Percentiles rank a stretch among this genome's conserved stretches.
Conservation (phyloP, 2,113 vertebrate species). For the Rhabdornis inornatus region DNA sequence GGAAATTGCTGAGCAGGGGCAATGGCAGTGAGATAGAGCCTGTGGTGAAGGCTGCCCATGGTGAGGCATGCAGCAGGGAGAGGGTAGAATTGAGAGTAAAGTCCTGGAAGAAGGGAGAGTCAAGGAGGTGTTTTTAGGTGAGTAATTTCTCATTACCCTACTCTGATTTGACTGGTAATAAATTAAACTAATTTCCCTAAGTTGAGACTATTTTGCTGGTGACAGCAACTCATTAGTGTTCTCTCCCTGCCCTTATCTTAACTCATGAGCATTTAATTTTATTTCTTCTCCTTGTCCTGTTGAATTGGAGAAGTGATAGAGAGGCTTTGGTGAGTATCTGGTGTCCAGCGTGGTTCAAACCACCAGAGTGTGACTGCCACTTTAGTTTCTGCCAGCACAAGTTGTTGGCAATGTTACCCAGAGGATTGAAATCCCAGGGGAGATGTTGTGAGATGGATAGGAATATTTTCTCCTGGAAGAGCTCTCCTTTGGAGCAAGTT, state of each 20-base stretch:
- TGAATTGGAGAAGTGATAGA: not conserved
- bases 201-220: not conserved
- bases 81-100: not conserved
- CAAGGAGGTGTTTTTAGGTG: not conserved
- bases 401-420: not conserved
- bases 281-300: not conserved
- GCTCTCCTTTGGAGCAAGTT: not conserved
- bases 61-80: not conserved
- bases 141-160: not conserved
- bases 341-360: not conserved
- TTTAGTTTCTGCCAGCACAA: slow-evolving; percentile 22
- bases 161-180: not conserved
- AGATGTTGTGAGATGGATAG: not conserved
- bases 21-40: not conserved
- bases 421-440: not conserved
- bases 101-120: not conserved
- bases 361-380: not conserved
- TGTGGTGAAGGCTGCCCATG: not conserved
- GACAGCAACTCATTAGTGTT: not conserved
- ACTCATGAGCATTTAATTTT: not conserved
- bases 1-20: not conserved
- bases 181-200: not conserved
- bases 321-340: not conserved
- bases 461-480: not conserved
- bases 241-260: not conserved